Evolutionary conservation across 1,140 invertebrate species (phyloP).

Genomic region (Parapsyche elsis): DNA sequence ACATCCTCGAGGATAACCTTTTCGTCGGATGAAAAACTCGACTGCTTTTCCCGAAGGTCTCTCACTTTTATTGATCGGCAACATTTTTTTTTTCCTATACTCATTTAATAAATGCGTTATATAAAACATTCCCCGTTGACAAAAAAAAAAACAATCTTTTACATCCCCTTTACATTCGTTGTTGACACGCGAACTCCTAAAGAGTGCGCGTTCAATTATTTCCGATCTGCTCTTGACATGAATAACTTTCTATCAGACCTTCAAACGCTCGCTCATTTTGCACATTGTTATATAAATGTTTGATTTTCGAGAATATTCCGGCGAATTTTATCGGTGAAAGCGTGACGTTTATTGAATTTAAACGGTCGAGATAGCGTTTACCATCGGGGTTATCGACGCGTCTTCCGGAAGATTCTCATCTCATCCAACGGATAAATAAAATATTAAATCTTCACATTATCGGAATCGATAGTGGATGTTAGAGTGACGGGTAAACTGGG

Average conservation of each 20-base stretch:
- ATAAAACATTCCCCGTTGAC: neutral
- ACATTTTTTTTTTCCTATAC: neutral
- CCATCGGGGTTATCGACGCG: slow-evolving; percentile 5
- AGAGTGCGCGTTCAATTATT: neutral
- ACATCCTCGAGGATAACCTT: slow-evolving; percentile 15
- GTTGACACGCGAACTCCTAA: too few relatives aligned
- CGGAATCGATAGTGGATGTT: neutral
- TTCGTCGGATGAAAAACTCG: neutral
- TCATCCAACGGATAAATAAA: neutral
- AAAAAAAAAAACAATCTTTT: neutral
- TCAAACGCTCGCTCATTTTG: too few relatives aligned
- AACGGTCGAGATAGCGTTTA: neutral
- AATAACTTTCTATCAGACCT: neutral
- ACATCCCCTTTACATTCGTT: too few relatives aligned
- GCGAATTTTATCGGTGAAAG: neutral
- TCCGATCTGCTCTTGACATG: too few relatives aligned
- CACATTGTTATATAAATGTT: too few relatives aligned
- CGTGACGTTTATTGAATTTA: neutral
- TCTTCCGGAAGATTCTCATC: neutral
- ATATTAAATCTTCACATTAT: slow-evolving; percentile 9
- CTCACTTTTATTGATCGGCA: neutral
- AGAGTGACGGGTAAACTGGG: neutral
- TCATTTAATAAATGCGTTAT: slow-evolving; percentile 23
- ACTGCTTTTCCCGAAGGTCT: neutral
- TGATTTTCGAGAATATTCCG: neutral